Evolutionary conservation across 2,113 vertebrate genomes (phyloP), one percentile per base, ranked within the genome.

Genomic region (Solea senegalensis): DNA sequence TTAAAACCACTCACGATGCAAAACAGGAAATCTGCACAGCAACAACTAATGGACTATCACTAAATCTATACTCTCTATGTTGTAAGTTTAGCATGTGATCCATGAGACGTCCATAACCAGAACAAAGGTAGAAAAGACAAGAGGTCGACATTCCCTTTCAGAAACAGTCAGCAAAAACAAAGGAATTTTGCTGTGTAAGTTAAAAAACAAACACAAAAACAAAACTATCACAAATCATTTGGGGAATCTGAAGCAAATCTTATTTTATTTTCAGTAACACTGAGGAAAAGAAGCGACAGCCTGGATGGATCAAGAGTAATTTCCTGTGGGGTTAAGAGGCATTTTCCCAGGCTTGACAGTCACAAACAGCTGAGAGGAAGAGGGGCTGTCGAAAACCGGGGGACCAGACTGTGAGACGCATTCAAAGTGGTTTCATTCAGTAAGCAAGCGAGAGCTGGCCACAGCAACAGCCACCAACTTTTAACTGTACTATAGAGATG

Each of bases 331-430:
- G 61, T 77, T 80, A 66, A 58, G 55, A 69, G 39, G 27, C 67
- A 69, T 75, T 87, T 90, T 87, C 83, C 78, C 83, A 84, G 80
- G 87, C 78, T 59, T 67, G 80, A 82, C 75, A 73, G 84, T 65
- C 60, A 49, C 67, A 78, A 70, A 79, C 76, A 84, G 72, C 65
- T 80, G 72, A 79, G 74, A 79, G 73, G 72, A 79, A 73, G 69
- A 63, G 27, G 44, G 15, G 66, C 60, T 58, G 57, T 65, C 60
- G 43, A 72, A 87, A 83, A 69, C 74, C 8, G 39, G 34, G 78
- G 73, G 62, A 55, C 68, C 50, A 65, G 54, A 55, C 16, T 48
- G 72, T 76, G 86, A 81, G 78, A 39, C 61, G 87, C 83, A 90
- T 88, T 83, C 67, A 85, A 78, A 90, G 72, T 73, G 41, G 15